Conservation (phyloP, 2,113 vertebrate genomes). For the Bos javanicus region DNA sequence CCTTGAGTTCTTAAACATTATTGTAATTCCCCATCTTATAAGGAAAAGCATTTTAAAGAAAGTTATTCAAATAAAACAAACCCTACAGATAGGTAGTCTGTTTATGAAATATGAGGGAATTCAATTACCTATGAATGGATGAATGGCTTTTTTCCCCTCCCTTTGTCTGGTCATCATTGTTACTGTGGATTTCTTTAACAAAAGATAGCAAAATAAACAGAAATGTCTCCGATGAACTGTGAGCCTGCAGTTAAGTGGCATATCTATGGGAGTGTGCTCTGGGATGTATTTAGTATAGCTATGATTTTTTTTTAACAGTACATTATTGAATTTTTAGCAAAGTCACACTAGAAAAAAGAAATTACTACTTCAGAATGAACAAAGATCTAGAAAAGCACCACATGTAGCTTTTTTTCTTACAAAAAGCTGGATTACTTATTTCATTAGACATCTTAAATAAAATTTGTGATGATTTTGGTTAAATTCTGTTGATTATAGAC, state of each 20-base stretch:
- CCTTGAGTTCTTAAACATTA: conserved; percentile 75
- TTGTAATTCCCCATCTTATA: conserved; percentile 62
- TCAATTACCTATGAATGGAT: conserved; percentile 71
- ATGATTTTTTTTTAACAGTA: conserved; percentile 56
- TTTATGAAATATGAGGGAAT: conserved; percentile 75
- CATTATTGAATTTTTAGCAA: conserved; percentile 61
- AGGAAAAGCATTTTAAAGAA: conserved; percentile 63
- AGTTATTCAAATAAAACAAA: conserved; percentile 76
- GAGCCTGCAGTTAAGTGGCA: conserved; percentile 43
- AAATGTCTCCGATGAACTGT: conserved; percentile 68
- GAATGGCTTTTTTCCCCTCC: conserved; percentile 57
- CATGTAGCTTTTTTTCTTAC: neutral
- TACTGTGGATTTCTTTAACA: conserved; percentile 73
- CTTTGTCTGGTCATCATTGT: conserved; percentile 69
- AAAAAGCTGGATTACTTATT: neutral
- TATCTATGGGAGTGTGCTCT: conserved; percentile 24
- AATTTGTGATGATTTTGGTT: conserved; percentile 31
- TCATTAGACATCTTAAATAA: conserved; percentile 20
- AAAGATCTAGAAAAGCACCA: neutral
- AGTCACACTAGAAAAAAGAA: neutral
- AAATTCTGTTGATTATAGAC: neutral
- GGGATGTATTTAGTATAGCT: conserved; percentile 16
- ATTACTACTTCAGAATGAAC: conserved; percentile 12
- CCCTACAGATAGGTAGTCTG: conserved; percentile 55
- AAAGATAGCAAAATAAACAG: conserved; percentile 77